Evolutionary conservation across 2,113 vertebrate species (phyloP).

Genomic region (Chascanopsetta lugubris): DNA sequence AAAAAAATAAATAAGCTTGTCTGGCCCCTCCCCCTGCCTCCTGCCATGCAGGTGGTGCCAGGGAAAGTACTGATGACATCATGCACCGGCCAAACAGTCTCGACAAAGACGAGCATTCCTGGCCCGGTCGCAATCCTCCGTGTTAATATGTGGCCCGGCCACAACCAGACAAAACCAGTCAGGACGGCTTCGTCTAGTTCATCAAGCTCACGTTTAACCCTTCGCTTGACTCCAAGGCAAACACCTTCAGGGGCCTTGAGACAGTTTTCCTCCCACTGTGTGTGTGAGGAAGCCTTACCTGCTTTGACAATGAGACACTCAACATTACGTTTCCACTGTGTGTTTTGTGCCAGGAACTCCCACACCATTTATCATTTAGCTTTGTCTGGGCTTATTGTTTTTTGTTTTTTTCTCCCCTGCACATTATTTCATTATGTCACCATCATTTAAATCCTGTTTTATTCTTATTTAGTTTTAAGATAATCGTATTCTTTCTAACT

Average conservation of each 20-base stretch:
- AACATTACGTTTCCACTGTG: constrained; percentile 53
- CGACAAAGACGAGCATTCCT: constrained; percentile 72
- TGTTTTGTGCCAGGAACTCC: constrained; percentile 47
- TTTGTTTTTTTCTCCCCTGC: too few relatives aligned
- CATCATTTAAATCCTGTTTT: too few relatives aligned
- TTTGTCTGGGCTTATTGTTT: too few relatives aligned
- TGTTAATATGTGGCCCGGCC: constrained; percentile 52
- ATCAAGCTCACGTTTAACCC: constrained; percentile 1
- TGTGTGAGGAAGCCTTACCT: constrained; percentile 36
- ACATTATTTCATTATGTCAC: too few relatives aligned
- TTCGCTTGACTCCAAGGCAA: constrained; percentile 13
- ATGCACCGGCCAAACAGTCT: constrained; percentile 34
- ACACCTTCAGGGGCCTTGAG: constrained; percentile 7
- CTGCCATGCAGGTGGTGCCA: constrained; percentile 70
- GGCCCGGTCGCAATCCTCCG: constrained; percentile 29
- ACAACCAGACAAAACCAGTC: constrained; percentile 60
- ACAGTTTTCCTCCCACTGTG: constrained; percentile 12
- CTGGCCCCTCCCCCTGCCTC: constrained; percentile 14
- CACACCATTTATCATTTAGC: constrained; percentile 37
- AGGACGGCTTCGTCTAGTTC: constrained; percentile 21
- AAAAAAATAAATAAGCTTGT: too few relatives aligned
- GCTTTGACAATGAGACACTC: constrained; percentile 54
- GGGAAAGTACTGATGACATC: constrained; percentile 72
- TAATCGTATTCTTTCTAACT: too few relatives aligned
- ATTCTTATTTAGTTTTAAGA: too few relatives aligned